phyloP scores from a whole-genome alignment of 2,888 invertebrate genomes.

The Drosophila paramelanica region DNA sequence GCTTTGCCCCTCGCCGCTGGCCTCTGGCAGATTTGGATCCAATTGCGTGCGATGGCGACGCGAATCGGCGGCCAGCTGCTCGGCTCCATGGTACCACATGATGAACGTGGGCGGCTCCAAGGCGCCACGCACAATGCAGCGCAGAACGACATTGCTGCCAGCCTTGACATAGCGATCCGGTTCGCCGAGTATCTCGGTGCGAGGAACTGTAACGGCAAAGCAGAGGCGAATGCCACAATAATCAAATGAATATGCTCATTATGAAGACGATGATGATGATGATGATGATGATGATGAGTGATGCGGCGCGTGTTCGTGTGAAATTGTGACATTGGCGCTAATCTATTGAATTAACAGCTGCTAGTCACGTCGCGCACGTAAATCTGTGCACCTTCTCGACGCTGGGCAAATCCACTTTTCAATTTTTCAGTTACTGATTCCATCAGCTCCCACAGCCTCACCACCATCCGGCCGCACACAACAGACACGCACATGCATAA shows the following conservation, averaged over 20 bases:
- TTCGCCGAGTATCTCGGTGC: conserved; percentile 95
- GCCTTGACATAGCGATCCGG: conserved; percentile 96
- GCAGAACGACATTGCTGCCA: conserved; percentile 94
- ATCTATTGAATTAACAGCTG: conserved; percentile 81
- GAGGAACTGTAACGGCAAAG: conserved; percentile 90
- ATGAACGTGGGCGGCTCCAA: conserved; percentile 96
- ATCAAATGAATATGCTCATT: conserved; percentile 12
- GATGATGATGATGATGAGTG: neutral
- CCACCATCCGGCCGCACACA: conserved; percentile 11
- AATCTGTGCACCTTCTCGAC: conserved; percentile 65
- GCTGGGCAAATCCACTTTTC: conserved; percentile 72
- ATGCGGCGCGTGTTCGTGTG: conserved; percentile 39
- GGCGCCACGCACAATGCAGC: conserved; percentile 95
- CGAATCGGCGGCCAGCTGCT: conserved; percentile 84
- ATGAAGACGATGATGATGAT: neutral
- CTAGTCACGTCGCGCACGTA: conserved; percentile 77
- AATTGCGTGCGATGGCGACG: conserved; percentile 84
- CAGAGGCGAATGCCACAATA: conserved; percentile 3
- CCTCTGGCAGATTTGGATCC: conserved; percentile 83
- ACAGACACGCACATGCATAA: conserved; percentile 69
- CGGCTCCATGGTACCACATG: conserved; percentile 93
- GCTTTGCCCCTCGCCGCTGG: conserved; percentile 82
- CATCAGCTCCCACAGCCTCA: conserved; percentile 6
- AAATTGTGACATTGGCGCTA: conserved; percentile 76
- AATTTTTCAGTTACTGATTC: conserved; percentile 78